Base-by-base conservation (phyloP, 1,140 invertebrate species). In the Adelges cooleyi region DNA sequence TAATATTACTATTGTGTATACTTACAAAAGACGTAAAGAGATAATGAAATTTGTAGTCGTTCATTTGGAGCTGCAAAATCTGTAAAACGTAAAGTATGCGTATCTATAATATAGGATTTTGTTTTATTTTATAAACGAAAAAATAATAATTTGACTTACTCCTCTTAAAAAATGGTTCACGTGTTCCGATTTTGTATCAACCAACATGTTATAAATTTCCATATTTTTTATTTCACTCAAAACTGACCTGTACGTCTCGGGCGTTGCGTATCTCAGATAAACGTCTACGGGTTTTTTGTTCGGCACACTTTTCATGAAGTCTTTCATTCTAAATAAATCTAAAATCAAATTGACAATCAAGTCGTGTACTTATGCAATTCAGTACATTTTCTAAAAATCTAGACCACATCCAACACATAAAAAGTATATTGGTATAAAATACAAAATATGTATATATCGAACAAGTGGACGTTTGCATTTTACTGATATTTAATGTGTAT, bases 1-100 rank as follows among this genome's bases (percentile, higher is more conserved):
- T n/a, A n/a, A 33, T 11, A 11, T 11, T 33, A 33, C 29, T 33
- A 11, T 18, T 29, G 50, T 52, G 9, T 18, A 22, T 76, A 83
- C 81, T 84, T 77, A 84, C 82, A 75, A 84, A 83, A 70, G 81
- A 84, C 54, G 82, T 83, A 68, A 85, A 83, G 53, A 85, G 76
- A 74, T 84, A 85, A 72, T 85, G 82, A 71, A 84, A 84, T 70
- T 82, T 82, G 76, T 83, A 84, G 71, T 84, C 82, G 67, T 83
- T 83, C 82, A 84, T 84, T 75, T 83, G 80, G 11, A 84, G 73
- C 71, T 82, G 79, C 18, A 84, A 71, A 67, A 84, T 81, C 82
- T 84, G 74, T 18, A 76, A 75, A 49, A 54, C 62, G 52, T 15
- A 15, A 25, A 59, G 42, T 40, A 42, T 3, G 6, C 2, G 29